Conservation (phyloP, 2,113 vertebrate species). For the Gobio gobio region DNA sequence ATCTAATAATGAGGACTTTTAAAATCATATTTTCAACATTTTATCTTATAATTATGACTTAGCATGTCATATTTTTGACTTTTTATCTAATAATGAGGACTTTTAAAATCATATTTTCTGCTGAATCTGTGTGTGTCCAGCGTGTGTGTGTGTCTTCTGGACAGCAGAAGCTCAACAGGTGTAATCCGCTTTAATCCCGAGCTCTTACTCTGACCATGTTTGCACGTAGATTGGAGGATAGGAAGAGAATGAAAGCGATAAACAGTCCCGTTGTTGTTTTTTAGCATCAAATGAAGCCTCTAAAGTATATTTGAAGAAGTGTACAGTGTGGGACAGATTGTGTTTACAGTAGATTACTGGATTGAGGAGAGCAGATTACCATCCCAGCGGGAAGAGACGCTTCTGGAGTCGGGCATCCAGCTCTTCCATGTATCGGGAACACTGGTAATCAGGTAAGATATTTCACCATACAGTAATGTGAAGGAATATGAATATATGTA, state of each 20-base stretch:
- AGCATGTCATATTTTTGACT: too few species aligned
- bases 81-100: too few species aligned
- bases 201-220: slow-evolving; percentile 13
- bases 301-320: neutral
- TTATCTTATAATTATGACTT: too few species aligned
- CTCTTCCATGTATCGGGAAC: slow-evolving; percentile 47
- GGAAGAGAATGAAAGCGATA: neutral
- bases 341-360: slow-evolving; percentile 78
- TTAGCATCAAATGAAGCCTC: neutral
- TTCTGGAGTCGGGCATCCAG: slow-evolving; percentile 45
- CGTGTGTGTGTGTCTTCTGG: neutral
- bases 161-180: slow-evolving; percentile 48
- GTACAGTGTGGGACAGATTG: slow-evolving; percentile 57
- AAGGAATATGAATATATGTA: neutral
- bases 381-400: slow-evolving; percentile 57
- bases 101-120: too few species aligned
- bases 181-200: slow-evolving; percentile 55
- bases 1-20: too few species aligned
- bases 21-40: too few species aligned
- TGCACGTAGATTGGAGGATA: neutral
- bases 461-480: neutral
- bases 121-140: too few species aligned
- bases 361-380: slow-evolving; percentile 76
- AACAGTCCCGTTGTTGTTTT: neutral
- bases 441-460: slow-evolving; percentile 65